Percentiles rank a stretch among this genome's conserved stretches.
phyloP scores from a whole-genome alignment of 1,140 invertebrate species.

The Drosophila bocqueti region DNA sequence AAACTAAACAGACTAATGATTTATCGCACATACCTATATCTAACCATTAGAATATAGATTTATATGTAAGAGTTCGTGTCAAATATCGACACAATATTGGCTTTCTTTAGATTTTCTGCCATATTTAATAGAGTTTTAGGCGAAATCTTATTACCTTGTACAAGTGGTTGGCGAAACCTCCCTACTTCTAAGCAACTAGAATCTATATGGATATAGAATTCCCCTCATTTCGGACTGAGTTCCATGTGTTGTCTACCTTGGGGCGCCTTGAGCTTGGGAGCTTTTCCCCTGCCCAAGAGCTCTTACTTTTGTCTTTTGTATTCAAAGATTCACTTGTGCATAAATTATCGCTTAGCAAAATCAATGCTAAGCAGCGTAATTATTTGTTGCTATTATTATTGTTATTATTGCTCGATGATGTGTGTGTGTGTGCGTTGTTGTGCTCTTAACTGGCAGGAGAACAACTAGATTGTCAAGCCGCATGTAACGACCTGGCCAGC shows the following conservation, averaged over 20 bases:
- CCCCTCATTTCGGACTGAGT: background rate
- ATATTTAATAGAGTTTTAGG: background rate
- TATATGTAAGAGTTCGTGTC: background rate
- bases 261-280: background rate
- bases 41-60: background rate
- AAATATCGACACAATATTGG: background rate
- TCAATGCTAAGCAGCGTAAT: constrained; percentile 9
- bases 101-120: background rate
- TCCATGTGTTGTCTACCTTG: background rate
- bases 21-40: background rate
- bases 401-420: background rate
- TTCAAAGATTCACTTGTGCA: constrained; percentile 9
- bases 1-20: background rate
- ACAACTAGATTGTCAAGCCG: constrained; percentile 21
- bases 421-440: too few species aligned
- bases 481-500: constrained; percentile 22
- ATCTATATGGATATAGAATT: background rate
- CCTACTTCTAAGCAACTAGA: background rate
- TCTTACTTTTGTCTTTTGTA: background rate
- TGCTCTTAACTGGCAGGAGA: constrained; percentile 12
- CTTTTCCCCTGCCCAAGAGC: background rate
- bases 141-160: background rate
- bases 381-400: constrained; percentile 7
- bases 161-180: background rate
- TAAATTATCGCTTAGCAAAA: constrained; percentile 1